phyloP scores from a whole-genome alignment of 2,797 vertebrate genomes.

The Thripadectes ignobilis region DNA sequence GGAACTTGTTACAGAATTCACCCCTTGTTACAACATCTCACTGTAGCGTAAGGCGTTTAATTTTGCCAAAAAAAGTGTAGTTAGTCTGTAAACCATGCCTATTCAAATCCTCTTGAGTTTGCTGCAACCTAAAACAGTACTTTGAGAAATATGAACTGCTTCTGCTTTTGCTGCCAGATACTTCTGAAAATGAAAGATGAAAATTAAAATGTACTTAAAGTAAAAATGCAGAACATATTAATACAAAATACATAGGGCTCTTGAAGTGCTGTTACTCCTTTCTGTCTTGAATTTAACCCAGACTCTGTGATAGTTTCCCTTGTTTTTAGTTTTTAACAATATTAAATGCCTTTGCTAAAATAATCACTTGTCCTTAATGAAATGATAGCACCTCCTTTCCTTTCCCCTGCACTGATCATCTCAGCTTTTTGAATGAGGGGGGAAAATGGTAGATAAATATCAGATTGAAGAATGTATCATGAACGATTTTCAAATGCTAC shows the following conservation, averaged over 20 bases:
- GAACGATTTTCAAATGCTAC: neutral
- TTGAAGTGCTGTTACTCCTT: neutral
- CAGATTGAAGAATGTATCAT: neutral
- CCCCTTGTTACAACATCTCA: neutral
- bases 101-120: neutral
- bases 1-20: neutral
- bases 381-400: neutral
- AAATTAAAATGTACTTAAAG: neutral
- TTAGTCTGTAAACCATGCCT: neutral
- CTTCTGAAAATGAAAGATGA: neutral
- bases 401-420: neutral
- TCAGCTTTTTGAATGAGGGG: neutral
- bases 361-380: neutral
- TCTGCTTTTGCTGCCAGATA: neutral
- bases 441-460: neutral
- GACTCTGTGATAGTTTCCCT: neutral
- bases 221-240: neutral
- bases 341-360: neutral
- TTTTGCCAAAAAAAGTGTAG: neutral
- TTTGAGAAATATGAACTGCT: neutral
- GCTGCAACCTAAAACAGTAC: neutral
- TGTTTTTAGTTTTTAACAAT: neutral
- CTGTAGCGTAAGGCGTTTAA: neutral
- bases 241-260: neutral
- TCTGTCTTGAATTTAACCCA: neutral